Evolutionary conservation across 2,797 vertebrate species (phyloP), one percentile per base, ranked within the genome.

Genomic region (Hoplostethus mediterraneus): DNA sequence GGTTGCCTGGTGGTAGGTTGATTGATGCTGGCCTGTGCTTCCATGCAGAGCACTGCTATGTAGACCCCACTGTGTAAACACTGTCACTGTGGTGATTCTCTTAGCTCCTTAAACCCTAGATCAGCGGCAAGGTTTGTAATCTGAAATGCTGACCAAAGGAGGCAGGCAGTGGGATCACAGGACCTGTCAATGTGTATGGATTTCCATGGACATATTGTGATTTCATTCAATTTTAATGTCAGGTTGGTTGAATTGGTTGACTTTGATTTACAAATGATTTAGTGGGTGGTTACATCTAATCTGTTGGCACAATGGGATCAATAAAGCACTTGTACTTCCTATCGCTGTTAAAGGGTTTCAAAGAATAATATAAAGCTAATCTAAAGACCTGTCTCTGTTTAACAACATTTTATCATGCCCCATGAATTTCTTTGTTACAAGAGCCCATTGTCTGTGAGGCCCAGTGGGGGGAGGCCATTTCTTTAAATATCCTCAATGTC

Each of bases 31-130:
- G 83, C 81, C 75, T 44, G 78, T 33, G 73, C 83, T 56, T 83
- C 80, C 90, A 86, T 49, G 84, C 90, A 65, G 85, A 82, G 90
- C 63, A 51, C 76, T 71, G 86, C 87, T 85, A 90, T 90, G 91
- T 83, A 85, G 81, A 90, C 81, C 90, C 92, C 93, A 93, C 92
- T 91, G 92, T 87, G 92, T 91, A 91, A 93, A 95, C 90, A 92
- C 88, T 86, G 92, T 92, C 85, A 89, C 90, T 84, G 87, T 63
- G 82, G 86, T 55, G 87, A 89, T 85, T 88, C 86, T 78, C 68
- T 82, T 70, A 73, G 83, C 75, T 79, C 76, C 69, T 76, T 80
- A 82, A 86, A 91, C 80, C 86, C 82, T 0, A 44, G 86, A 89
- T 89, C 90, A 90, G 84, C 75, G 63, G 81, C 53, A 63, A 51